A percentile compares a stretch with the other conserved stretches of the same genome.
phyloP scores from a whole-genome alignment of 2,113 vertebrate species.

The Ciconia boyciana region DNA sequence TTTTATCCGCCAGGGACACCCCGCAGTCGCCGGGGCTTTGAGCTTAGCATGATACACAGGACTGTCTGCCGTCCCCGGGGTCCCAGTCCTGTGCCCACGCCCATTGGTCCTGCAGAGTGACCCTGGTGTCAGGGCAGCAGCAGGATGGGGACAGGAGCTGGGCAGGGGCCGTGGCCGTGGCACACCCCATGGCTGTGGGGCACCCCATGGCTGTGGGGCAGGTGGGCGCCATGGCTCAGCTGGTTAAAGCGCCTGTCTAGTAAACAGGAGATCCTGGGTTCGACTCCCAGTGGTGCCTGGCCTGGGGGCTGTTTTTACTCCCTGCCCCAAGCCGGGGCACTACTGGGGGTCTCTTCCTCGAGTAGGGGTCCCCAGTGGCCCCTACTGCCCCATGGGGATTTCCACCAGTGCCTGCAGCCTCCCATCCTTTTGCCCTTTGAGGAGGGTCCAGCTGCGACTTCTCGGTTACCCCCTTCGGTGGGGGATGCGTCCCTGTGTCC shows the following conservation, averaged over 20 bases:
- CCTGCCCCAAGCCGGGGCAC: background rate
- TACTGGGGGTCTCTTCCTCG: too few species aligned
- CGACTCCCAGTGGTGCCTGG: conserved; percentile 85
- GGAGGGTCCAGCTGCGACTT: background rate
- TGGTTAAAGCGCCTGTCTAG: conserved; percentile 88
- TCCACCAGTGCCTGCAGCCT: background rate
- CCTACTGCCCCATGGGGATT: background rate
- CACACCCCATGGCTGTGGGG: background rate
- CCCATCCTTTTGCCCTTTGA: background rate
- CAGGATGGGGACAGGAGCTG: fast-evolving
- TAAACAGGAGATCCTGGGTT: conserved; percentile 91
- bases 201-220: fast-evolving
- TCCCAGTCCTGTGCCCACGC: background rate
- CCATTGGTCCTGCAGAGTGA: background rate
- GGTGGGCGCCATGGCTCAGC: conserved; percentile 75
- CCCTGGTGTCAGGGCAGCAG: background rate
- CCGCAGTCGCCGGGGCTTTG: fast-evolving
- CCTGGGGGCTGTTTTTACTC: background rate
- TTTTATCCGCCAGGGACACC: background rate
- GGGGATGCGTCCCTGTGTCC: fast-evolving
- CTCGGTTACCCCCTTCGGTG: fast-evolving
- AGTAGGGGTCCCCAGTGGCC: fast-evolving
- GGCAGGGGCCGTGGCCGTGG: too few species aligned
- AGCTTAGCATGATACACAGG: background rate
- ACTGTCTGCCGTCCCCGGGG: too few species aligned